Conservation (phyloP, 2,888 invertebrate species). For the Lamellibrachia satsuma region DNA sequence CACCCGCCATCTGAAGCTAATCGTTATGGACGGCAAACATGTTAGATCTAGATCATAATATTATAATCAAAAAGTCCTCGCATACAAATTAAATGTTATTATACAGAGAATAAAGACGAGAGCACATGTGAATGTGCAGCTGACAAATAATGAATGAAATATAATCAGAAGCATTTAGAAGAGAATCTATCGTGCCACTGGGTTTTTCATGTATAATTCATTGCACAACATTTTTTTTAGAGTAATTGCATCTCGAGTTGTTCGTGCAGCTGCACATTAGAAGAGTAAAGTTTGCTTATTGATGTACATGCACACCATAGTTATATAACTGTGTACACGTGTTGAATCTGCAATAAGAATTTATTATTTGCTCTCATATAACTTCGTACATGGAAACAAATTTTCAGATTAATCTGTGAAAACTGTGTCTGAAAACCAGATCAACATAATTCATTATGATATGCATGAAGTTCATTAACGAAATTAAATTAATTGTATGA, state of each 20-base stretch:
- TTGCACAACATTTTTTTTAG: background rate
- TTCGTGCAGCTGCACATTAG: background rate
- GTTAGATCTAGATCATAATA: background rate
- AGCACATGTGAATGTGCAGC: background rate
- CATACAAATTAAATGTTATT: background rate
- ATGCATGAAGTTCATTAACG: no score
- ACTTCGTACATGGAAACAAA: background rate
- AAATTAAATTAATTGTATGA: no score
- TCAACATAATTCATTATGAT: no score
- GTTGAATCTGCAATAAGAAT: background rate
- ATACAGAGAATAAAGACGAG: background rate
- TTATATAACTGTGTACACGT: background rate
- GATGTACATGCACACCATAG: background rate
- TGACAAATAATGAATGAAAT: background rate
- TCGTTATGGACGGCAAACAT: no score
- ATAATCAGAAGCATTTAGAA: background rate
- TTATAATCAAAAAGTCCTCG: background rate
- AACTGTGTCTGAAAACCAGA: background rate
- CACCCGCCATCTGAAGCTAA: background rate
- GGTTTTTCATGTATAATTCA: background rate
- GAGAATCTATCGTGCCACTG: background rate
- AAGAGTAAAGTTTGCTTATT: background rate
- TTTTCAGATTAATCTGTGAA: background rate
- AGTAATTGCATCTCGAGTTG: background rate
- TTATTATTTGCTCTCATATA: background rate